Base-by-base conservation (phyloP, 2,797 vertebrate genomes). In the Sebastiscus albofasciatus region DNA sequence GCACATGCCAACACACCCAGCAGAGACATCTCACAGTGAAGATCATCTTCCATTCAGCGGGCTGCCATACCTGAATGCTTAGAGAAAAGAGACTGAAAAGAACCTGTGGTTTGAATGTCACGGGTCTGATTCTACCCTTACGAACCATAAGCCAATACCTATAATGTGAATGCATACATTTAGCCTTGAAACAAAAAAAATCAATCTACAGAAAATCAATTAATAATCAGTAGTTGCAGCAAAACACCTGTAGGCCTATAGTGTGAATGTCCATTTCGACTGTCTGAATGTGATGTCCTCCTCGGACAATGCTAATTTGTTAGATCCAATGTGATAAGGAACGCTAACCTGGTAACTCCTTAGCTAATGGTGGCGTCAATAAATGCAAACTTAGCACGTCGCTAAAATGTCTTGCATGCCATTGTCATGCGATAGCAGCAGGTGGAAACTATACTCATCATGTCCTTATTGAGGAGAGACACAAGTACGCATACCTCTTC, bases 1-100 rank as follows among this genome's bases (percentile, higher is more conserved):
- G 81, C 66, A 83, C 88, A 87, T 84, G 67, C 88, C 85, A 78
- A 84, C 90, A 88, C 91, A 79, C 89, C 90, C 90, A 79, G 87
- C 29, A 7, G 24, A 91, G 83, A 81, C 81, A 90, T 86, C 69
- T 90, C 77, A 74, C 83, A 26, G 79, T 31, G 66, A n/a, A 86
- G 91, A 91, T 93, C 91, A 36, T 85, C 90, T 94, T 92, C 83
- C 91, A 65, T 64, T 71, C 31, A 27, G 66, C 4, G 4, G 55
- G 14, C 11, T 29, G 81, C 66, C 67, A 78, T 78, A 79, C 61
- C 71, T 81, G 76, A 85, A 68, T 10, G 18, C 77, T 83, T 66
- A 82, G 26, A 77, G 77, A 72, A 75, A 65, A 77, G 49, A 56
- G 20, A 67, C 73, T 59, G 33, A 88, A 86, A 79, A 79, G 78